Evolutionary conservation across 2,113 vertebrate genomes (phyloP), one percentile per base, ranked within the genome.

Genomic region (Delphinus delphis): DNA sequence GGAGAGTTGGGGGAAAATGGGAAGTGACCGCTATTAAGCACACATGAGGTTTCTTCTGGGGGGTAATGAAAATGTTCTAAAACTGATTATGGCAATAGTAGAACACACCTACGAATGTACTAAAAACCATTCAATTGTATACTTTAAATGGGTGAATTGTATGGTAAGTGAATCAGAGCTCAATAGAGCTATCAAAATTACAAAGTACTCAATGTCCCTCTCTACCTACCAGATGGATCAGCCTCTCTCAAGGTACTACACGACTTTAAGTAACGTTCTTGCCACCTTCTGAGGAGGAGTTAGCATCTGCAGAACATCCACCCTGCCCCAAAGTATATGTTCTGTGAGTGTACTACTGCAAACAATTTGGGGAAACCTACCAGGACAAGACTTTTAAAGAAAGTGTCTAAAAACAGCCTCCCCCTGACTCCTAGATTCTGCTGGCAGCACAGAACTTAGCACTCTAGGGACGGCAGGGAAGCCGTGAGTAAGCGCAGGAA

Each of bases 31-130:
- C 31, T 36, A 88, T 0, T 58, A 1, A 67, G 12, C 17, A 88
- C 25, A 50, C 2, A 68, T 0, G 1, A 41, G 8, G 6, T 79
- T 95, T 67, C 67, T 80, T 89, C 60, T 68, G 5, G 12, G 28
- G n/a, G 36, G 28, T 90, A 31, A 80, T 47, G 26, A 92, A 83
- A 96, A 96, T 36, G 20, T 36, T 89, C 79, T 44, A 90, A 86
- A 95, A 89, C 2, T 71, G 28, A 70, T 0, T n/a, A 36, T 84
- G n/a, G 65, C 62, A 20, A 89, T 6, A 31, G 41, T 1, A 50
- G n/a, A 71, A 36, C 55, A 93, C 20, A 88, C 15, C 26, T 82
- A 62, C 17, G 28, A n/a, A 76, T 79, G 77, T 14, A 83, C 74
- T 80, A 71, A 81, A 94, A 91, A 63, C 21, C 13, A 63, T 1